Percentiles rank a stretch among this genome's conserved stretches.
Evolutionary conservation across 2,888 invertebrate species (phyloP).

Genomic region (Hanleya hanleyi): DNA sequence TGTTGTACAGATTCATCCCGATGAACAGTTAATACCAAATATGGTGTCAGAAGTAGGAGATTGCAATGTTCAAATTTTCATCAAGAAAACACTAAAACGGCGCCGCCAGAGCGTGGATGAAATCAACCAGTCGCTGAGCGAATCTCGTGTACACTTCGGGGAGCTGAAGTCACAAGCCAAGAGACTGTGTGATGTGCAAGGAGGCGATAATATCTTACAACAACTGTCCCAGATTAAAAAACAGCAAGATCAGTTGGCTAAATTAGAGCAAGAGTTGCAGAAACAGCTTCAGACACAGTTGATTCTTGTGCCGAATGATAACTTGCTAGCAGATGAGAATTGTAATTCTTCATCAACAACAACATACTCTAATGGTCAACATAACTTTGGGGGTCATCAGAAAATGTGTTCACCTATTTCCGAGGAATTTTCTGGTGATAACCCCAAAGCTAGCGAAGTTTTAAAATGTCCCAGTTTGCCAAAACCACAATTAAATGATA

Average conservation of each 20-base stretch:
- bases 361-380: too few species aligned
- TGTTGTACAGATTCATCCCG: too few species aligned
- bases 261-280: slow-evolving; percentile 26
- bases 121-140: slow-evolving; percentile 29
- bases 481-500: too few species aligned
- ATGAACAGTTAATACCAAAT: too few species aligned
- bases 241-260: slow-evolving; percentile 24
- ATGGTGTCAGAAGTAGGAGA: too few species aligned
- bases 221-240: slow-evolving; percentile 24
- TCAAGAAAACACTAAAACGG: not conserved
- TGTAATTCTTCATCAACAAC: too few species aligned
- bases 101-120: slow-evolving; percentile 34
- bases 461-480: too few species aligned
- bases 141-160: slow-evolving; percentile 25
- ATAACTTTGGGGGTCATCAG: not conserved
- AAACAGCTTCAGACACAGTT: slow-evolving; percentile 16
- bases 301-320: not conserved
- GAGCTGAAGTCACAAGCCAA: slow-evolving; percentile 12
- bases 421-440: not conserved
- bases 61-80: too few species aligned
- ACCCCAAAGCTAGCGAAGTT: not conserved
- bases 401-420: not conserved
- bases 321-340: not conserved
- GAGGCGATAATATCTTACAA: slow-evolving; percentile 21
- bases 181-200: slow-evolving; percentile 8